Conservation (phyloP, 92 coral and sea anemone species). For the Parazoanthus darwini region DNA sequence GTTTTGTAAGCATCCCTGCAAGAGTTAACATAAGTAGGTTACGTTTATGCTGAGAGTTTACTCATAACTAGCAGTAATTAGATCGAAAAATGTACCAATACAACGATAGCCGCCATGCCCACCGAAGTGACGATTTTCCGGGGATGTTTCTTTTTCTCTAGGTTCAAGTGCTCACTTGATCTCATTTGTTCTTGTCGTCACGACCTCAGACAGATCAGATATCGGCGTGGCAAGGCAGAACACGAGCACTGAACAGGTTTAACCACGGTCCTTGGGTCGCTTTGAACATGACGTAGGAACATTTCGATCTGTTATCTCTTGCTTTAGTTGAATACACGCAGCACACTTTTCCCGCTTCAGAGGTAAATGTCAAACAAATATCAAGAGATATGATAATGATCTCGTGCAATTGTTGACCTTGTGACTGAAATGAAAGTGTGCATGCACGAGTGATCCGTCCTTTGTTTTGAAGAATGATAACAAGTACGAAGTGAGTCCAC, state of each 20-base stretch:
- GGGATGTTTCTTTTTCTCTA: not conserved
- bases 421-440: not conserved
- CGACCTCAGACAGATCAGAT: not conserved
- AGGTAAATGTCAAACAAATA: not conserved
- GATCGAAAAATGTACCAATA: not conserved
- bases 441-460: not conserved
- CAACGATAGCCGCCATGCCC: not conserved
- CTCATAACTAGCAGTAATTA: not conserved
- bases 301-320: not conserved
- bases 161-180: not conserved
- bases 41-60: not conserved
- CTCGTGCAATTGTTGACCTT: not conserved
- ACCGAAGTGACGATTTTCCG: constrained; percentile 1
- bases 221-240: not conserved
- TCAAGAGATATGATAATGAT: not conserved
- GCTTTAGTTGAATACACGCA: not conserved
- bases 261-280: too few relatives aligned
- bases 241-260: not conserved
- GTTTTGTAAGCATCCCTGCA: constrained; percentile 7
- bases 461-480: not conserved
- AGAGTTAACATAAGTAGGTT: not conserved
- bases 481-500: too few relatives aligned
- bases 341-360: not conserved
- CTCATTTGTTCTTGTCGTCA: not conserved
- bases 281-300: too few relatives aligned